Evolutionary conservation across 2,888 invertebrate species (phyloP), one percentile per base, ranked within the genome.

Genomic region (Cantharis rustica): DNA sequence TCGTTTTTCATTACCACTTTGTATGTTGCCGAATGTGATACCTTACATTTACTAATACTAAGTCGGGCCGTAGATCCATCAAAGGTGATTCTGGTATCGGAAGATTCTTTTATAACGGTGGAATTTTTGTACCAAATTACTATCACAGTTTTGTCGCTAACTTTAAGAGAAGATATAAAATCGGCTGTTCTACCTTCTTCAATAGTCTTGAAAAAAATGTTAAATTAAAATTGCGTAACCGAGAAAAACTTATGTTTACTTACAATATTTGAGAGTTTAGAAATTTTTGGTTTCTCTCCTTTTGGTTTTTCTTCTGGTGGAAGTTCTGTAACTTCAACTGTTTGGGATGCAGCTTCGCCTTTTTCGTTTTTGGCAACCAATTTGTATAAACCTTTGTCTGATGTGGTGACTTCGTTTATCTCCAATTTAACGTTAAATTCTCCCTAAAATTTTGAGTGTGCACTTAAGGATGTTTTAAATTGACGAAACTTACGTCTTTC

Each of bases 321-420:
- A 82, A 96, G 93, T 81, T 96, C 96, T 69, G 93, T 93, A 71
- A 97, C 93, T 87, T 96, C 95, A 3, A 97, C 96, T 75, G 93
- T 91, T 88, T 96, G 96, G 23, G 97, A 97, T 13, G 93, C 93
- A 13, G 96, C 96, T 88, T 97, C 96, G 80, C 97, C 97, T 88
- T 97, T 97, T 84, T 96, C 96, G 87, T 97, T 97, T 87, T 95
- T 96, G 20, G 97, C 97, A 7, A 97, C 92, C 82, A 97, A 89
- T 88, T 96, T 97, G 88, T 98, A 97, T 76, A 94, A 91, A 81
- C 97, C 97, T 88, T 95, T 96, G 87, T 98, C 97, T 16, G 89
- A 89, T 85, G 93, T 92, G 79, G 93, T 92, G 26, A 96, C 93
- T 84, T 95, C 94, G 80, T 94, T 93, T 82, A 98, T 97, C 90